Evolutionary conservation across 2,888 invertebrate genomes (phyloP).

Genomic region (Oscheius sp.): DNA sequence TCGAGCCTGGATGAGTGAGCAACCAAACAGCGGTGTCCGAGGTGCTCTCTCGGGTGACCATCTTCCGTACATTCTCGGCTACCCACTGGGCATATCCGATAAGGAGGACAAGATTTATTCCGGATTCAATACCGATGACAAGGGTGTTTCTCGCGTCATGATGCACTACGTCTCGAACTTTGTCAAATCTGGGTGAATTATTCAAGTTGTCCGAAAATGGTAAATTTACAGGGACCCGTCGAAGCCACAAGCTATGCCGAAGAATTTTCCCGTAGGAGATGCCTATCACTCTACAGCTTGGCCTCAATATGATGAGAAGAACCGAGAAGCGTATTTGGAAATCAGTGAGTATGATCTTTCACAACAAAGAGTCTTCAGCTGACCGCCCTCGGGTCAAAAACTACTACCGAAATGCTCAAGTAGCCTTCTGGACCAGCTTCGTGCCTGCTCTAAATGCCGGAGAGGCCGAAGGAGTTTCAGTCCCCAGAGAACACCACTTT

Average conservation of each 20-base stretch:
- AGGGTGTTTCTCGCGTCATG: slow-evolving; percentile 68
- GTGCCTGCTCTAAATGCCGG: slow-evolving; percentile 67
- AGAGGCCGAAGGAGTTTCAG: slow-evolving; percentile 46
- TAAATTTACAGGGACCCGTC: slow-evolving; percentile 64
- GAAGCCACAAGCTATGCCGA: slow-evolving; percentile 64
- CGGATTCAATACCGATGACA: slow-evolving; percentile 66
- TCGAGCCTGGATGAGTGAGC: slow-evolving; percentile 62
- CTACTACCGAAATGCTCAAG: slow-evolving; percentile 71
- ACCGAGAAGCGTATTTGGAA: slow-evolving; percentile 71
- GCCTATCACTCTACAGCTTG: slow-evolving; percentile 67
- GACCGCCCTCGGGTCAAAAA: slow-evolving; percentile 69
- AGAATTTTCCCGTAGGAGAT: slow-evolving; percentile 65
- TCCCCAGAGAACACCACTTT: slow-evolving; percentile 62
- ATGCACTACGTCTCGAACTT: slow-evolving; percentile 73
- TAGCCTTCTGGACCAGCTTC: slow-evolving; percentile 72
- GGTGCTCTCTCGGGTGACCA: slow-evolving; percentile 72
- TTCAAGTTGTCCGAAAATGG: background rate
- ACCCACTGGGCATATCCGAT: slow-evolving; percentile 63
- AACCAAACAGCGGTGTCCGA: slow-evolving; percentile 64
- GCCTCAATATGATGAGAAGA: slow-evolving; percentile 70
- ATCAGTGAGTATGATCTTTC: slow-evolving; percentile 57
- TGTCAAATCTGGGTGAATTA: slow-evolving; percentile 71
- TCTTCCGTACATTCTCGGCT: slow-evolving; percentile 72
- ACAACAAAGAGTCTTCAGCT: slow-evolving; percentile 45
- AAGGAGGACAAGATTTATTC: slow-evolving; percentile 59